Evolutionary conservation across 2,797 vertebrate species (phyloP), one percentile per base, ranked within the genome.

Genomic region (Enteromius thamalakanensis): DNA sequence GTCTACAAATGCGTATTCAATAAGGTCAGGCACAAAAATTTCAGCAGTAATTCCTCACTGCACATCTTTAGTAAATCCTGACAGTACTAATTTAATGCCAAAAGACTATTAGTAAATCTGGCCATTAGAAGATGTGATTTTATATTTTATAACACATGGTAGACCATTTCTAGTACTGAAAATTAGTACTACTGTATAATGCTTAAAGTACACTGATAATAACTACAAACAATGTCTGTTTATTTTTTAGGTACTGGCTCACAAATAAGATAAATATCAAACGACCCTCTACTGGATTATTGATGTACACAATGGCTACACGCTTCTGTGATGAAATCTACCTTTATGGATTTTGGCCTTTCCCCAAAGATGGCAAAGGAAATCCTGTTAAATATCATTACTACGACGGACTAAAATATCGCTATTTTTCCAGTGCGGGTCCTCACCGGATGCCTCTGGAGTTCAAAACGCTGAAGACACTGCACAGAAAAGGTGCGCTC

Each of bases 261-360:
- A 96, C 95, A 80, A 97, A 96, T 92, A 97, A 96, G 86, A 93
- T 97, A 55, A 94, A 95, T 85, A 97, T 97, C 91, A 97, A 97
- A 87, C 92, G 96, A 86, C 96, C 96, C 82, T 96, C 95, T 91
- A 97, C 96, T 21, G 96, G 96, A 86, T 94, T 97, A 74, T 93
- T 97, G 60, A 97, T 97, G 96, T 97, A 97, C 47, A 97, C 96
- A 0, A 92, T 97, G 51, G 94, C 96, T 19, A 97, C 96, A 0
- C 94, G 96, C 65, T 96, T 97, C 90, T 97, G 96, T 85, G 95
- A 96, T 83, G 96, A 97, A 92, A 97, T 97, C 87, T 94, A 96
- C 70, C 93, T 97, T 6, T 97, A 97, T 11, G 96, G 96, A 88
- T 97, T 96, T 90, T 97, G 96, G 96, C 96, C 96, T 4, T 97